Evolutionary conservation across 2,888 invertebrate species (phyloP), one percentile per base, ranked within the genome.

Genomic region (Torymus aiolomorphi): DNA sequence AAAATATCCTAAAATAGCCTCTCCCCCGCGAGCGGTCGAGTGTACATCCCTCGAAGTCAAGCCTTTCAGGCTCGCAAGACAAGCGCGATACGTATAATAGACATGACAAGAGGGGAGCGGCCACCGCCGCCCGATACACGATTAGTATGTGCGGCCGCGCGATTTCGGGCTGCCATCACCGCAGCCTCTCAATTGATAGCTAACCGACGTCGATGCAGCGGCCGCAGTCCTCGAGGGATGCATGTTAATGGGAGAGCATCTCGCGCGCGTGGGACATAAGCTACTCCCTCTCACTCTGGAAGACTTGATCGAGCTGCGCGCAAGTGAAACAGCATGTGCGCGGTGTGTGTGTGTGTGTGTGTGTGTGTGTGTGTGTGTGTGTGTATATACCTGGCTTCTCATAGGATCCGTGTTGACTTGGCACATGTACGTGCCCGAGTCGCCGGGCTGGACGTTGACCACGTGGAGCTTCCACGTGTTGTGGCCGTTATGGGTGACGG

Each of bases 371-470:
- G n/a, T n/a, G n/a, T n/a, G n/a, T n/a, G n/a, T n/a, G n/a, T n/a
- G n/a, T n/a, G n/a, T n/a, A n/a, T n/a, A n/a, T n/a, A 96, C 96
- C 94, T 96, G 95, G 91, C 95, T 96, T 86, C 95, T 94, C 96
- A 97, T 96, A 78, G 97, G 97, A 89, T 96, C 96, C 79, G 97
- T 97, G 91, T 97, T 97, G 87, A 97, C 95, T 91, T 97, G 97
- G 91, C 97, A 97, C 97, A 97, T 97, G 92, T 97, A 97, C 72
- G 96, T 96, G 86, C 97, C 97, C 51, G 96, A 96, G 91, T 97
- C 97, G 90, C 96, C 96, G 88, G 96, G 95, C 91, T 97, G 96
- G 82, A 97, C 97, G 90, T 96, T 96, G 88, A 95, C 94, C 90
- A 97, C 96, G 92, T 96, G 95, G 87, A 97, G 93, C 91, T 96